Percentiles rank a stretch among this genome's conserved stretches.
These are phyloP conservation scores for Agrotis segetum DNA, from an alignment of 2,888 invertebrate species.

Conservation along the genomic window DNA sequence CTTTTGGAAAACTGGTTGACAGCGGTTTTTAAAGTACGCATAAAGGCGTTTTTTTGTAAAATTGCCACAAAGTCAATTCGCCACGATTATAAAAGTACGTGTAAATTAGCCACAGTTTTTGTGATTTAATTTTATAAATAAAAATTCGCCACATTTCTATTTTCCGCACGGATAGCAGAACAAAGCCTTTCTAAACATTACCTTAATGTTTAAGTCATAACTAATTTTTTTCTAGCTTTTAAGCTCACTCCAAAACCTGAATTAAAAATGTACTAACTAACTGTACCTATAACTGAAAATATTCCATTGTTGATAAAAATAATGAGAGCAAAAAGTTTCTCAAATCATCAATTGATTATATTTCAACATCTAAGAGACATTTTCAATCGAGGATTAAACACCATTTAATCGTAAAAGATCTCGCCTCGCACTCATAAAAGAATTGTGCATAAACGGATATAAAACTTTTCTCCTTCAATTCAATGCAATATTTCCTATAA, in stretches of 20 bases:
- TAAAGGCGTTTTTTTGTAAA: too few relatives aligned
- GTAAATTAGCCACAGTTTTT: too few relatives aligned
- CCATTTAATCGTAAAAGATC: background rate
- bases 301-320: background rate
- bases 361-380: background rate
- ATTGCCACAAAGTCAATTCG: too few relatives aligned
- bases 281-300: background rate
- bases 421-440: background rate
- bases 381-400: background rate
- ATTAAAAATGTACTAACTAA: too few relatives aligned
- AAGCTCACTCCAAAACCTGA: conserved; percentile 9
- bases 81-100: too few relatives aligned
- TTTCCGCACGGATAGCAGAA: background rate
- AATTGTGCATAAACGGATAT: background rate
- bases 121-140: too few relatives aligned
- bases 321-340: background rate
- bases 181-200: conserved; percentile 1
- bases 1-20: conserved; percentile 9
- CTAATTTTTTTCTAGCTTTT: background rate
- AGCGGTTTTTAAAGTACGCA: background rate
- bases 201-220: conserved; percentile 22
- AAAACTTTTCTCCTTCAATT: conserved; percentile 4
- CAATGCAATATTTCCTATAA: background rate
- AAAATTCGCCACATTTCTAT: too few relatives aligned
- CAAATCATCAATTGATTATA: background rate